Base-by-base conservation (phyloP, 2,888 invertebrate species). In the Cetonia aurata region DNA sequence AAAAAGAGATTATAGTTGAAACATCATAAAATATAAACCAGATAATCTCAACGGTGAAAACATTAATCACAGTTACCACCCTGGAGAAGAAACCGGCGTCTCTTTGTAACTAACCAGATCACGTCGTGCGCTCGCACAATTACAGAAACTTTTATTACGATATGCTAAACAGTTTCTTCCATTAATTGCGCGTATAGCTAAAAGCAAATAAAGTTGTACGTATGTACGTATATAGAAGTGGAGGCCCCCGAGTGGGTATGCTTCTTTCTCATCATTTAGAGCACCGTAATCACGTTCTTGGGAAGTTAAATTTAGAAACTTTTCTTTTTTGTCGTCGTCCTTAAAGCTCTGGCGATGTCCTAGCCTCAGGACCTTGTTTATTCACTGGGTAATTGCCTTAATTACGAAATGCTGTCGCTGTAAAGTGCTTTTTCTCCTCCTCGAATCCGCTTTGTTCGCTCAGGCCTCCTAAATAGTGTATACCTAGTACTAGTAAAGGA, bases 311-410 rank as follows among this genome's bases (percentile, higher is more conserved):
- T 68, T 68, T 50, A 68, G 68, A 48, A 31, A 33, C 44, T 50
- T 50, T 59, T 59, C 12, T 42, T 68, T 59, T 57, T 50, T 48
- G 48, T 48, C 31, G 50, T 62, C 33, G 48, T 62, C 48, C 62
- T 48, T 48, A 62, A 62, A 62, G 48, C 10, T 37, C 25, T 25
- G 33, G 33, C 37, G 68, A 17, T 37, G 48, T 68, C 68, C 55
- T 68, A 59, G 68, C 68, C 68, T 44, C 68, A 68, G 57, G 68
- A 68, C 68, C 48, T 59, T 68, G 57, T 68, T 68, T 59, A 68
- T 68, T 59, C 68, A 41, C 46, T 37, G 59, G 57, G 59, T 68
- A 68, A 68, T 68, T 68, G 59, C 57, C 37, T 68, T 68, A 68
- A 68, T 68, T 68, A 59, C 68, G 57, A 68, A 68, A 68, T 68